Conservation (phyloP, 2,888 invertebrate genomes). For the Anoplius nigerrimus region DNA sequence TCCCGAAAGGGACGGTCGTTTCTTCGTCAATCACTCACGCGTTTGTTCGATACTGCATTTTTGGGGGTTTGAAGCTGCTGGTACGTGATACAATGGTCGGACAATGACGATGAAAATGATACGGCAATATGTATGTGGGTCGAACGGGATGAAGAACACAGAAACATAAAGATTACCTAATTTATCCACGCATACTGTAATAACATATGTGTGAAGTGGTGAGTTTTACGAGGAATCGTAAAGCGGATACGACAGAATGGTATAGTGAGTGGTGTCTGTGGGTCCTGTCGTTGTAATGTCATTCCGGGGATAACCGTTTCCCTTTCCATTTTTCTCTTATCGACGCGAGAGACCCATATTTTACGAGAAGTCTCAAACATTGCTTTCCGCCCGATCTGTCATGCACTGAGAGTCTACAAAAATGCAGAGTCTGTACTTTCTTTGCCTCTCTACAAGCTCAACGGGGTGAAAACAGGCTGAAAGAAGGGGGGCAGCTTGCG, state of each 20-base stretch:
- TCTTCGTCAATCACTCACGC: slow-evolving; percentile 48
- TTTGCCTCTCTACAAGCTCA: no score
- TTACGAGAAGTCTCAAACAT: neutral
- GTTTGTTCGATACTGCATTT: slow-evolving; percentile 48
- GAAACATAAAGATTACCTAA: slow-evolving; percentile 69
- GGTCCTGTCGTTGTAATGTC: neutral
- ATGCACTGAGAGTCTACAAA: no score
- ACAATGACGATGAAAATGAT: slow-evolving; percentile 42
- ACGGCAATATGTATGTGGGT: slow-evolving; percentile 26
- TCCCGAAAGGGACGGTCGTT: slow-evolving; percentile 35
- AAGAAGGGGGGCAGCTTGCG: no score
- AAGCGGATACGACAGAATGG: slow-evolving; percentile 10
- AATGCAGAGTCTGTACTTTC: no score
- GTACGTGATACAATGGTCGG: slow-evolving; percentile 45
- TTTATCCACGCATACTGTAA: slow-evolving; percentile 70
- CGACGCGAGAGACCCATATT: neutral
- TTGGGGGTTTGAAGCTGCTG: slow-evolving; percentile 43
- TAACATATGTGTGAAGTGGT: slow-evolving; percentile 51
- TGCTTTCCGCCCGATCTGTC: no score
- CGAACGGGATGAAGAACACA: slow-evolving; percentile 56
- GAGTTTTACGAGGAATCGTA: slow-evolving; percentile 17
- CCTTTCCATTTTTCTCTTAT: neutral
- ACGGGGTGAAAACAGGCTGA: no score
- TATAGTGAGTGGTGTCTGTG: neutral
- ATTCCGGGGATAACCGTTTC: neutral